Percentiles rank a stretch among this genome's conserved stretches.
phyloP scores from a whole-genome alignment of 2,888 invertebrate species.

The Hyposoter didymator region DNA sequence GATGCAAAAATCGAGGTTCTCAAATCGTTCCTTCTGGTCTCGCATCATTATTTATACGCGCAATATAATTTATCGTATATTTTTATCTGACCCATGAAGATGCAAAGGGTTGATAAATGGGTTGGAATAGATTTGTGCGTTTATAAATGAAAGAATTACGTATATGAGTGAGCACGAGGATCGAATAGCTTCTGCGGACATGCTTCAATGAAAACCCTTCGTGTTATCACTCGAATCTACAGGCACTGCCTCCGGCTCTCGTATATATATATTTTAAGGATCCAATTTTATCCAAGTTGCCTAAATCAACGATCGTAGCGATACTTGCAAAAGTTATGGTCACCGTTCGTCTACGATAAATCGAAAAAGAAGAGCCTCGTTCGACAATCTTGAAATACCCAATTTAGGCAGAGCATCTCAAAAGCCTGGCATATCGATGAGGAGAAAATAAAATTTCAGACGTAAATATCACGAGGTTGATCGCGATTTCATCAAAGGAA shows the following conservation, averaged over 20 bases:
- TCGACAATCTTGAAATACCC: neutral
- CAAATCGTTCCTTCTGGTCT: conserved; percentile 44
- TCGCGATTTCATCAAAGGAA: conserved; percentile 16
- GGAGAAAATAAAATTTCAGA: neutral
- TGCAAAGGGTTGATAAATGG: neutral
- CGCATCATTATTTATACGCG: neutral
- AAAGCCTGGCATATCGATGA: neutral
- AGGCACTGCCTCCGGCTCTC: neutral
- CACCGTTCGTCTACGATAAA: neutral
- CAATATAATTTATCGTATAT: neutral
- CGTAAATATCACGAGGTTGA: neutral
- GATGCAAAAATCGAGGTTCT: conserved; percentile 63
- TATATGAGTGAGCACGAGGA: neutral
- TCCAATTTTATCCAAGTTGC: neutral
- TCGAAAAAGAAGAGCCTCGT: neutral
- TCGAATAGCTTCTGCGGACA: neutral
- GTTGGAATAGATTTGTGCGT: conserved; percentile 1
- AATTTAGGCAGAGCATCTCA: neutral
- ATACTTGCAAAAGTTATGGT: neutral
- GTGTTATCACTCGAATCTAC: neutral
- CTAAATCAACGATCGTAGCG: neutral
- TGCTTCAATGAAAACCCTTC: neutral
- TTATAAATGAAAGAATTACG: neutral
- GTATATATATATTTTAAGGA: neutral
- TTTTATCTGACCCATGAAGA: neutral